Conservation (phyloP, 2,888 invertebrate genomes). For the Bursaphelenchus okinawaensis region DNA sequence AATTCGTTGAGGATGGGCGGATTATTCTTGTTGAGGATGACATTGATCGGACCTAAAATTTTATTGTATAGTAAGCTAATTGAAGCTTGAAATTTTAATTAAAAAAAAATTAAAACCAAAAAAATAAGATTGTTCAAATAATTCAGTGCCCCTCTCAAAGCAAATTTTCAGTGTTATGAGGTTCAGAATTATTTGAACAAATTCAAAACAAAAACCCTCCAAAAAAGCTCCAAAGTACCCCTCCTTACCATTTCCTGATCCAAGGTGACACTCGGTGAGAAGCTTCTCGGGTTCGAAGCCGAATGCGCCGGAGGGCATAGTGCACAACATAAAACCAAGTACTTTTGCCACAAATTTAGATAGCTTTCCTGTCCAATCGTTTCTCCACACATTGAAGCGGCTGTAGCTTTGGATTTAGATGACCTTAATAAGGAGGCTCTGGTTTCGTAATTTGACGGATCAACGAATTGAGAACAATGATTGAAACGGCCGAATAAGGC, state of each 20-base stretch:
- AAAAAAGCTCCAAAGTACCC: background rate
- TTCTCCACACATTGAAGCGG: conserved; percentile 42
- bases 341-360: conserved; percentile 89
- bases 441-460: conserved; percentile 85
- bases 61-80: background rate
- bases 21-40: conserved; percentile 58
- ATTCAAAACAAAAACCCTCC: no score
- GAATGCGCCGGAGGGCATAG: conserved; percentile 74
- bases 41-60: conserved; percentile 11
- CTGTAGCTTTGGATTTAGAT: conserved; percentile 55
- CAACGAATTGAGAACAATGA: conserved; percentile 83
- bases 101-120: background rate
- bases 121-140: no score
- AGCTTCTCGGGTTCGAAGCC: conserved; percentile 59
- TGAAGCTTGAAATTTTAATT: background rate
- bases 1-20: conserved; percentile 67
- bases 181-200: no score
- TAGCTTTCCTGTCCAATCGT: conserved; percentile 70
- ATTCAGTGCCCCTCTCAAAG: no score
- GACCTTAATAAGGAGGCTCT: conserved; percentile 85
- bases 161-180: no score
- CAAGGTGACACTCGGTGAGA: background rate
- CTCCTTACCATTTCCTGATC: conserved; percentile 2
- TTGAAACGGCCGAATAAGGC: conserved; percentile 84
- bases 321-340: conserved; percentile 89